Evolutionary conservation across 2,888 invertebrate species (phyloP).

Genomic region (Dugesia japonica): DNA sequence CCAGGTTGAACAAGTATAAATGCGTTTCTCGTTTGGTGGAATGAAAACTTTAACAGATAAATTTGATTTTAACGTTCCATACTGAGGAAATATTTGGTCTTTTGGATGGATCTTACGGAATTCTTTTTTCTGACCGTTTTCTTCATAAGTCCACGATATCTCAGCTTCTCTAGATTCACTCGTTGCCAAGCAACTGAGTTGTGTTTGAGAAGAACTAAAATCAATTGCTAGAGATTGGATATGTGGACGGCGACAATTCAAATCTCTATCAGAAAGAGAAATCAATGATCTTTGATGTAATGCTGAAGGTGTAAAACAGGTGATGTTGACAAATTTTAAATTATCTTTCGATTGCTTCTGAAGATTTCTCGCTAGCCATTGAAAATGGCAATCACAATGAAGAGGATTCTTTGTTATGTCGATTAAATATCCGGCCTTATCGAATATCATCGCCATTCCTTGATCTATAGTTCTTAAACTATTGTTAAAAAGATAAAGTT

Average conservation of each 20-base stretch:
- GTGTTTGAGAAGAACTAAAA: neutral
- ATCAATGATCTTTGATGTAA: neutral
- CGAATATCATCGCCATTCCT: conserved; percentile 7
- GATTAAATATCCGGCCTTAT: neutral
- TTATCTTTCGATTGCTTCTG: neutral
- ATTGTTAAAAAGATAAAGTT: conserved; percentile 24
- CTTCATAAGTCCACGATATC: conserved; percentile 23
- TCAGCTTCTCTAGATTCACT: neutral
- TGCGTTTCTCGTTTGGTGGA: neutral
- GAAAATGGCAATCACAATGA: conserved; percentile 24
- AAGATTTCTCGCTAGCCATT: conserved; percentile 23
- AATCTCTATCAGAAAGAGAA: neutral
- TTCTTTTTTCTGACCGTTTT: neutral
- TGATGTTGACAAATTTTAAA: conserved; percentile 12
- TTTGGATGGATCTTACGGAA: neutral
- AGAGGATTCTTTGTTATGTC: conserved; percentile 27
- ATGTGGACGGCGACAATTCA: conserved; percentile 22
- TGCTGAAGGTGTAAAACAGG: conserved; percentile 11
- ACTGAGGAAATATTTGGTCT: neutral
- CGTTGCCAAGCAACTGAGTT: conserved; percentile 21
- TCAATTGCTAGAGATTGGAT: conserved; percentile 20
- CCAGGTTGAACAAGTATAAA: conserved; percentile 17
- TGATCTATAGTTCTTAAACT: conserved; percentile 20
- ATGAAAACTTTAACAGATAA: neutral
- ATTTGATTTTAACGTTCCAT: neutral